Percentiles rank a stretch among this genome's conserved stretches.
Conservation (phyloP, 2,797 vertebrate genomes). For the Onychomys torridus region DNA sequence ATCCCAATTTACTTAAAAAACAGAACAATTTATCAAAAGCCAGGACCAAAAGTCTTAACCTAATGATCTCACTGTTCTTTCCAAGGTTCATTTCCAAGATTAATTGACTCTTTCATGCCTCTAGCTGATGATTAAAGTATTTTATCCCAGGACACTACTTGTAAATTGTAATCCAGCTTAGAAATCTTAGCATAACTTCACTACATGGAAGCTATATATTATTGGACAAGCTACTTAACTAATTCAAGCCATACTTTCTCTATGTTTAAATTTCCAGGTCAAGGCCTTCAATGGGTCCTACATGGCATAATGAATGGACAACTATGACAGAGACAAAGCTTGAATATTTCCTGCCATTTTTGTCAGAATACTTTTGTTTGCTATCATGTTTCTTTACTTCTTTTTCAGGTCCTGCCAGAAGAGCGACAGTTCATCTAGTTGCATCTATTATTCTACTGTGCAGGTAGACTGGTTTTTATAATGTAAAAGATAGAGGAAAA, state of each 20-base stretch:
- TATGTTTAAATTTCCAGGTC: accelerated
- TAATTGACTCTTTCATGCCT: not conserved
- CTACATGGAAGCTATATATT: not conserved
- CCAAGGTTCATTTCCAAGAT: not conserved
- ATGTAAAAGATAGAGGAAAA: not conserved
- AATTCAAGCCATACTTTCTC: not conserved
- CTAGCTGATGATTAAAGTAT: not conserved
- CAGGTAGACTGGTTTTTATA: not conserved
- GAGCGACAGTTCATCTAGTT: not conserved
- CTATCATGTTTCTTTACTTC: not conserved
- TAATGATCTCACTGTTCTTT: not conserved
- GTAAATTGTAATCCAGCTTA: not conserved
- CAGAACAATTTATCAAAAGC: not conserved
- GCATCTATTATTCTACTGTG: not conserved
- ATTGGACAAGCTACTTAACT: not conserved
- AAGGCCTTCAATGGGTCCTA: not conserved
- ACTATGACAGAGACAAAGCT: not conserved
- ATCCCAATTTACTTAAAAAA: slow-evolving; percentile 25
- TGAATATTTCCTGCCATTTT: not conserved
- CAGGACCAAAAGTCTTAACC: not conserved
- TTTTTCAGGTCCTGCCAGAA: not conserved
- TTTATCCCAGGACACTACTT: not conserved
- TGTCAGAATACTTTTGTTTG: not conserved
- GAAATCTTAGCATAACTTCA: not conserved
- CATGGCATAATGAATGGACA: not conserved